These are phyloP conservation scores for Cephalopachus bancanus DNA, from an alignment of 2,797 vertebrate species.

Conservation along the genomic window DNA sequence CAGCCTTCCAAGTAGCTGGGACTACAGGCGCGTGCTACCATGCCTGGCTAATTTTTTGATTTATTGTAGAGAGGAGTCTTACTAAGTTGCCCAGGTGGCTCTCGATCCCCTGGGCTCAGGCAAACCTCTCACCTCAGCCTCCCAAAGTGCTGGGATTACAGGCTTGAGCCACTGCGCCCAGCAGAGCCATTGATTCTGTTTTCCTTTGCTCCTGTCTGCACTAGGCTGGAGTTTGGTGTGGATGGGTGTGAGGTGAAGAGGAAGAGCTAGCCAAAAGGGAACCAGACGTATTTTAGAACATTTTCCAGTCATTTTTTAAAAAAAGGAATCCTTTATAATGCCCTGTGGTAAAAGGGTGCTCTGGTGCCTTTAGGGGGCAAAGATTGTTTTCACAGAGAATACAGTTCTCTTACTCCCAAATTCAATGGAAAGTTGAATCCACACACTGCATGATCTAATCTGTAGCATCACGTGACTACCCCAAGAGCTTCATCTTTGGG, in stretches of 20 bases:
- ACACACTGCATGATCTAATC: neutral
- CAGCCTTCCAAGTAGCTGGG: too few relatives aligned
- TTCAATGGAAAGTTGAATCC: neutral
- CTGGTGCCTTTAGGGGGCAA: neutral
- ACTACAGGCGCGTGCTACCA: too few relatives aligned
- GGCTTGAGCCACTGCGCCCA: too few relatives aligned
- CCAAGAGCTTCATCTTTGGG: neutral
- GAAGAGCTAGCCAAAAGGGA: neutral
- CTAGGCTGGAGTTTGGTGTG: neutral
- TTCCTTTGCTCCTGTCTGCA: neutral
- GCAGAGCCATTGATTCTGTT: neutral
- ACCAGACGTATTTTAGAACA: neutral
- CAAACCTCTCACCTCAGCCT: too few relatives aligned
- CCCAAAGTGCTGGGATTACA: too few relatives aligned
- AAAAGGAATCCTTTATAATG: neutral
- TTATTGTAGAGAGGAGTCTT: too few relatives aligned
- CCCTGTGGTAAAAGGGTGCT: neutral
- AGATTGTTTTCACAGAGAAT: neutral
- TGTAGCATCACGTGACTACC: neutral
- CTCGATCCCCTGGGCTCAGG: too few relatives aligned
- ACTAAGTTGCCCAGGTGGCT: too few relatives aligned
- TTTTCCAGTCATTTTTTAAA: neutral
- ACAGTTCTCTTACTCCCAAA: neutral
- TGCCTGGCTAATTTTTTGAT: too few relatives aligned
- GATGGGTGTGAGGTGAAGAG: neutral